Base-by-base conservation (phyloP, 2,888 invertebrate genomes). In the Malthinus seriepunctatus region DNA sequence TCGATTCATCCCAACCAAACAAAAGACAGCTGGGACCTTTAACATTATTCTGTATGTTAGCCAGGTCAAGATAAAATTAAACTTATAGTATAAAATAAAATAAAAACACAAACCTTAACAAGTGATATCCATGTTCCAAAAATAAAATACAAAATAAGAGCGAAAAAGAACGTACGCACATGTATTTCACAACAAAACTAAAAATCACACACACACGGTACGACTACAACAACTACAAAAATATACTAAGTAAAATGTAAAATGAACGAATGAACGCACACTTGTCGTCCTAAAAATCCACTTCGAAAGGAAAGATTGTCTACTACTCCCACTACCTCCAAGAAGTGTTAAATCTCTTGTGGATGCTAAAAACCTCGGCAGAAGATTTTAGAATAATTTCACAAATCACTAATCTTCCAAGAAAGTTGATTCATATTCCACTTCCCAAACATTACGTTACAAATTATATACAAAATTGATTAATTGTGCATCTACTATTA, bases 281-380 rank as follows among this genome's bases (percentile, higher is more conserved):
- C 64, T 63, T 63, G 63, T 60, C 66, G 66, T 57, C 66, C 66
- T 64, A 66, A 64, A 66, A 66, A 66, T 66, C 66, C 66, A 66
- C 64, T 66, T 66, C 63, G 60, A 64, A 57, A 62, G 51, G 55
- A 53, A 56, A 61, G 60, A 60, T 62, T 53, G 51, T 51, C 39
- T 56, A 39, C 45, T 52, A 50, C 61, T 56, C 60, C 60, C 60
- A 61, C 60, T 56, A 51, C 38, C 32, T 46, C 12, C n/a, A 15
- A 42, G 23, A 42, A 42, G 12, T 42, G 23, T n/a, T 42, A 42
- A 42, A 42, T 42, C 39, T 23, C 23, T 23, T 23, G 23, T 23
- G 23, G 23, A 23, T 23, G 23, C 23, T 23, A 23, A 23, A 23
- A 23, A 23, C 23, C 23, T 23, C 23, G 23, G 23, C 23, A 23